These are phyloP conservation scores for Odontamblyopus lacepedii DNA, from an alignment of 2,797 vertebrate species.

Conservation along the genomic window DNA sequence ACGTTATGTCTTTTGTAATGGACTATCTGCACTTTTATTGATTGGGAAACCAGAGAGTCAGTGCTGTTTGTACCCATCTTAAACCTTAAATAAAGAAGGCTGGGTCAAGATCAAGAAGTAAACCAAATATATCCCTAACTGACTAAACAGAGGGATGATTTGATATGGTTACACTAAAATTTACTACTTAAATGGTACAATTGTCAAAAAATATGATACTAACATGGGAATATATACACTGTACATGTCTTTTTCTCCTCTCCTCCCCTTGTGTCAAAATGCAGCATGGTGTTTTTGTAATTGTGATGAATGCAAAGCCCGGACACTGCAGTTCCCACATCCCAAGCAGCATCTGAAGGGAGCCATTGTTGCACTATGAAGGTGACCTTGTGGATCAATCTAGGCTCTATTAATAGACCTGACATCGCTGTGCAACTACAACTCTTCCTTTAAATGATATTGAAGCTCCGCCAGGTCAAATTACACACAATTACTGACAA, in stretches of 20 bases:
- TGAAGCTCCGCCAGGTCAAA: constrained; percentile 1
- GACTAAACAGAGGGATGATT: background rate
- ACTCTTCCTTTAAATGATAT: constrained; percentile 30
- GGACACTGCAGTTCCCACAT: constrained; percentile 8
- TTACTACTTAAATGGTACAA: background rate
- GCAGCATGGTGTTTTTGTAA: constrained; percentile 13
- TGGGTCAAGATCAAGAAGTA: background rate
- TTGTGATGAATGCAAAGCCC: constrained; percentile 24
- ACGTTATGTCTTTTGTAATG: background rate
- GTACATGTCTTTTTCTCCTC: background rate
- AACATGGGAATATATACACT: background rate
- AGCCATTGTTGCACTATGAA: constrained; percentile 60
- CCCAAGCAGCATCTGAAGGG: constrained; percentile 30
- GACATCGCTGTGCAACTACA: constrained; percentile 25
- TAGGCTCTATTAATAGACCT: constrained; percentile 47
- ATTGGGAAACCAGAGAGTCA: background rate
- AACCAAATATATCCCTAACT: background rate
- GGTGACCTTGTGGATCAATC: constrained; percentile 74
- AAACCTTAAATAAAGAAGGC: background rate
- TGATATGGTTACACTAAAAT: background rate
- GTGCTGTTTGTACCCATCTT: background rate
- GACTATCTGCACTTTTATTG: background rate
- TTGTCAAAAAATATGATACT: background rate
- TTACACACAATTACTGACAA: constrained; percentile 19
- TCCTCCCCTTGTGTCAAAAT: background rate